Conservation (phyloP, 2,113 vertebrate genomes). For the Pyrgilauda ruficollis region DNA sequence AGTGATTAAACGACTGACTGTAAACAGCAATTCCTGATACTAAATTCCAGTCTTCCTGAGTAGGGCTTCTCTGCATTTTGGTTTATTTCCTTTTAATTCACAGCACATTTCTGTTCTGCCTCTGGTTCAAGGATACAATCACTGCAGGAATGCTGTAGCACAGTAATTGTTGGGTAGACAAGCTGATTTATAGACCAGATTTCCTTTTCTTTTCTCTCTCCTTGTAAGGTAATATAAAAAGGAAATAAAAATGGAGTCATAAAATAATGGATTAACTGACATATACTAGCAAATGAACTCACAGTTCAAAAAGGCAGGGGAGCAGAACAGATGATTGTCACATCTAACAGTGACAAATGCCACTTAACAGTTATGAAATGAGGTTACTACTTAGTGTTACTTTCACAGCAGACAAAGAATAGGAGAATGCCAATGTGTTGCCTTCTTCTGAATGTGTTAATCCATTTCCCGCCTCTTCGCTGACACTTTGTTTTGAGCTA, state of each 20-base stretch:
- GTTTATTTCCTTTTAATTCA: conserved; percentile 53
- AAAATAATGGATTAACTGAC: conserved; percentile 70
- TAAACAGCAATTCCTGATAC: neutral
- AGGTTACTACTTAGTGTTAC: conserved; percentile 33
- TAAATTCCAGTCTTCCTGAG: neutral
- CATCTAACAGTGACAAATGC: conserved; percentile 61
- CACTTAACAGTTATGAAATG: conserved; percentile 21
- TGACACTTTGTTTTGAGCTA: conserved; percentile 9
- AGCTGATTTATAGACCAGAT: conserved; percentile 55
- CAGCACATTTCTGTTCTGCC: conserved; percentile 1
- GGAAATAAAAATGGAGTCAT: conserved; percentile 59
- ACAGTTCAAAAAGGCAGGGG: conserved; percentile 50
- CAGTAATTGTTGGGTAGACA: conserved; percentile 5
- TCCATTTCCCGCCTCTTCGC: neutral
- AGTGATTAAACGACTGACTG: neutral
- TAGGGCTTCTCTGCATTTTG: neutral
- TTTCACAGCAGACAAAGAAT: conserved; percentile 25
- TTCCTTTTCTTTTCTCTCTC: conserved; percentile 35
- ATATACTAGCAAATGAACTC: conserved; percentile 51
- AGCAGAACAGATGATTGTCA: conserved; percentile 61
- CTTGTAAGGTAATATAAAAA: conserved; percentile 49
- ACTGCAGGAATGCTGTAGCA: neutral
- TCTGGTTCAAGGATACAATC: conserved; percentile 43
- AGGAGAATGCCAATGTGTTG: neutral
- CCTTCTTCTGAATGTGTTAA: neutral